Evolutionary conservation across 1,140 invertebrate species (phyloP).

Genomic region (Parapsyche elsis): DNA sequence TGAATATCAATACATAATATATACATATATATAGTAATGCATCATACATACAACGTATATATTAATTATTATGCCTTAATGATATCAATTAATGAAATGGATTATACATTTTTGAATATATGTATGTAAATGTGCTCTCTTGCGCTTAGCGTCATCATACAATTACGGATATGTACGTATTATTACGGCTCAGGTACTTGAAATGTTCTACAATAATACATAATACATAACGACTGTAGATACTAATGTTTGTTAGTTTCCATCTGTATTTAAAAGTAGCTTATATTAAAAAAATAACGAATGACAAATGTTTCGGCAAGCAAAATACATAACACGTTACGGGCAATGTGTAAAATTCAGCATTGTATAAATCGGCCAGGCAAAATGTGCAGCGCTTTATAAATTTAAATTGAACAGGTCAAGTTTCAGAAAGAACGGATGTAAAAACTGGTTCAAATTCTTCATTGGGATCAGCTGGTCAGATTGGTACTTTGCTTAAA

Average conservation of each 20-base stretch:
- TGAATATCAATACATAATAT: constrained; percentile 48
- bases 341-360: too few species aligned
- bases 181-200: constrained; percentile 19
- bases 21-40: constrained; percentile 23
- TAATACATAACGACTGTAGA: not conserved
- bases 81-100: not conserved
- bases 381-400: too few species aligned
- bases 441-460: too few species aligned
- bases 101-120: not conserved
- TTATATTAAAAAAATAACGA: too few species aligned
- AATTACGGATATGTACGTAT: not conserved
- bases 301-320: too few species aligned
- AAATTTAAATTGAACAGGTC: too few species aligned
- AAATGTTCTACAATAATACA: constrained; percentile 5
- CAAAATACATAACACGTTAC: too few species aligned
- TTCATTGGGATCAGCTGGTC: too few species aligned
- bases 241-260: not conserved
- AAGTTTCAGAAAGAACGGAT: too few species aligned
- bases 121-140: not conserved
- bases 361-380: too few species aligned
- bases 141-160: not conserved
- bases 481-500: too few species aligned
- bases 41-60: constrained; percentile 17
- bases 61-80: constrained; percentile 20
- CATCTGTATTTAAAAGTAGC: too few species aligned